Conservation (phyloP, 2,797 vertebrate species). For the Botia kubotai region DNA sequence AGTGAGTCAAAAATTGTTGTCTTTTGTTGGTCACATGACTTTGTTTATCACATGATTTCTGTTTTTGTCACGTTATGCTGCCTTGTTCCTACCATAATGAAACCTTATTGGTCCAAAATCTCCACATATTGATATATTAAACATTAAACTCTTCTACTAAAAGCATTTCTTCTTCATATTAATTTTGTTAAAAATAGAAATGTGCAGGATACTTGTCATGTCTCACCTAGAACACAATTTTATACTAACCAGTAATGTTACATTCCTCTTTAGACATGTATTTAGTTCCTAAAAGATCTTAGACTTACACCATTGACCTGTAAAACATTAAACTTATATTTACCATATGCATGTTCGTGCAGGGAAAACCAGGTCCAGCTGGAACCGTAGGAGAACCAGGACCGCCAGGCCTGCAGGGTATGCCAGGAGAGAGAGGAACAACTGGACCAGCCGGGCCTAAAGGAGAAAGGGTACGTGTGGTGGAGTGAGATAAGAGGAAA, state of each 20-base stretch:
- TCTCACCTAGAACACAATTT: too few species aligned
- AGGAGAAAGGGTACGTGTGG: conserved; percentile 86
- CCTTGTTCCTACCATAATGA: too few species aligned
- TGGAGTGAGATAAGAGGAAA: conserved; percentile 18
- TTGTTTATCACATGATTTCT: neutral
- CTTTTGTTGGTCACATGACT: neutral
- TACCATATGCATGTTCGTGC: neutral
- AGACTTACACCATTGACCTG: neutral
- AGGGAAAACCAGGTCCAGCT: conserved; percentile 87
- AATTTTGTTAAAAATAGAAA: too few species aligned
- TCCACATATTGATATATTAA: too few species aligned
- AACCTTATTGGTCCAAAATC: too few species aligned
- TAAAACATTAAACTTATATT: neutral
- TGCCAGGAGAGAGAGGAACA: conserved; percentile 80
- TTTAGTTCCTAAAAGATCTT: neutral
- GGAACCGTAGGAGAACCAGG: conserved; percentile 89
- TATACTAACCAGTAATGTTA: neutral
- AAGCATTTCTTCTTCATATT: too few species aligned
- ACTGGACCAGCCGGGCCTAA: conserved; percentile 76
- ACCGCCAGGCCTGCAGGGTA: conserved; percentile 87
- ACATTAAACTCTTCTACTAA: too few species aligned
- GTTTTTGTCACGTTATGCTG: too few species aligned
- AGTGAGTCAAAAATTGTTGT: neutral
- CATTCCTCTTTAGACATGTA: neutral
- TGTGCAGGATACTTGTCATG: too few species aligned